Evolutionary conservation across 2,797 vertebrate genomes (phyloP), one percentile per base, ranked within the genome.

Genomic region (Rousettus madagascariensis): DNA sequence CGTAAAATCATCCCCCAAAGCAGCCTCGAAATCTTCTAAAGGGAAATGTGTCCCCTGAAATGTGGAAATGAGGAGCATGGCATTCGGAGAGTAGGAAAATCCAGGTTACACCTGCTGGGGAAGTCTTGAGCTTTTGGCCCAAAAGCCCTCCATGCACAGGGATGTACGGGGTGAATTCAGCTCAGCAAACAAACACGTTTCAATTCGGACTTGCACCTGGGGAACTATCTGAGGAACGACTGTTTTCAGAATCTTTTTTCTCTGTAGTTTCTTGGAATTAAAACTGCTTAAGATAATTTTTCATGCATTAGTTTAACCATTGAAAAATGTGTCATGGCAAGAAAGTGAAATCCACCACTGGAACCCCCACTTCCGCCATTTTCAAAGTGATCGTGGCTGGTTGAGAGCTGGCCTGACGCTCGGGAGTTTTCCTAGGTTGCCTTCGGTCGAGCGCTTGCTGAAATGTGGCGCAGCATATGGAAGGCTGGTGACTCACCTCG

Each of bases 381-480:
- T 97, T 79, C 85, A 57, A 68, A 59, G 38, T 46, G 75, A 41
- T 43, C 19, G 12, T n/a, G 75, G n/a, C 63, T 92, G 94, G 49
- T 61, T 8, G 88, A 71, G 65, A 51, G 33, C 53, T 28, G 80
- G 68, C 0, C 8, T 79, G 80, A 33, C 74, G 53, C 89, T 63
- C 22, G 11, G 71, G 68, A 71, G 78, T 71, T 49, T 96, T 97
- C 91, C 90, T 91, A 49, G 72, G 84, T 86, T 86, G 8, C 75
- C 86, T 36, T 61, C 49, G 69, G 22, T 80, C 86, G 41, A 6
- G 43, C 79, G n/a, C 41, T 71, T 79, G 89, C 78, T 53, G 86
- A 55, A 43, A 90, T 59, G 38, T 33, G 91, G 49, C 72, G 16
- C 66, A 19, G 87, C 88, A 89, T 77, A 86, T 74, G 96, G 89